Conservation (phyloP, 2,113 vertebrate species). For the Catagonus wagneri region DNA sequence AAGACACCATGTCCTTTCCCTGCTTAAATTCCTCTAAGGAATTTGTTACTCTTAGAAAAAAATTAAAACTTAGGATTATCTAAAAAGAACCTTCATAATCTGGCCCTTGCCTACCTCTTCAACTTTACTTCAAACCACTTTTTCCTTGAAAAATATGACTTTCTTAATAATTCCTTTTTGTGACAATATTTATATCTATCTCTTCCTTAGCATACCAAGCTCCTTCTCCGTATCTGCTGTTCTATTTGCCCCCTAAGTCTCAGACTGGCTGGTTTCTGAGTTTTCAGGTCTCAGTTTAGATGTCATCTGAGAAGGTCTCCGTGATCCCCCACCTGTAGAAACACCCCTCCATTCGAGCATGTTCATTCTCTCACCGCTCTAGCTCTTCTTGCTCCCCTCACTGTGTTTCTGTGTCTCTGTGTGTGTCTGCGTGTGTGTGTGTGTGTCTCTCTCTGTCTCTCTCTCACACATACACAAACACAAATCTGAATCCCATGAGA, state of each 20-base stretch:
- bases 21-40: neutral
- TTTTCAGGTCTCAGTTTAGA: neutral
- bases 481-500: neutral
- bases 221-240: neutral
- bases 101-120: neutral
- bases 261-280: neutral
- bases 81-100: neutral
- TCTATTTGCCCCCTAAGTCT: neutral
- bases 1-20: neutral
- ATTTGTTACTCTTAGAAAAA: neutral
- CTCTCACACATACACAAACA: neutral
- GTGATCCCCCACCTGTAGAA: neutral
- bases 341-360: neutral
- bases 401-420: neutral
- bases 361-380: neutral
- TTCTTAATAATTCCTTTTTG: neutral
- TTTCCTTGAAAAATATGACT: constrained; percentile 27
- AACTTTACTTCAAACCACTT: constrained; percentile 6
- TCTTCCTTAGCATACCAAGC: neutral
- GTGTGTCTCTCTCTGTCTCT: neutral
- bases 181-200: neutral
- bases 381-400: neutral
- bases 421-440: accelerated
- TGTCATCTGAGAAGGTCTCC: neutral
- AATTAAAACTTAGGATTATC: neutral